Evolutionary conservation across 2,113 vertebrate genomes (phyloP).

Genomic region (Mesocricetus auratus): DNA sequence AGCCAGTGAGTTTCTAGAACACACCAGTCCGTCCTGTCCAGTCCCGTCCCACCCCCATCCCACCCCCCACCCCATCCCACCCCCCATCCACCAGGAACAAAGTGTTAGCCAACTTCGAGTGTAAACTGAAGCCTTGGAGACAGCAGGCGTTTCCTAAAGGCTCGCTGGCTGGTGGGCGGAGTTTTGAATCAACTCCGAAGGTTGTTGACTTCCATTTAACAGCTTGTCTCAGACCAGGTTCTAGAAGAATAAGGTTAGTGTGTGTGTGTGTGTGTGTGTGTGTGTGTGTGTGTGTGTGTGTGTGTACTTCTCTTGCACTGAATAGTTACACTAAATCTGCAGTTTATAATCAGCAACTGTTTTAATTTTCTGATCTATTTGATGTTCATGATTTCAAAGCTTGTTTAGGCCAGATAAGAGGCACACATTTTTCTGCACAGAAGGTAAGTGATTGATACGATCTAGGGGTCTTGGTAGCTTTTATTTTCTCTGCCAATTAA

Average conservation of each 20-base stretch:
- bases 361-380: background rate
- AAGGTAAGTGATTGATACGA: too few species aligned
- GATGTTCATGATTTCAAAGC: background rate
- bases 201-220: background rate
- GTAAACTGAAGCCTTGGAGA: background rate
- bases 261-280: background rate
- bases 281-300: background rate
- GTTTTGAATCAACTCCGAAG: background rate
- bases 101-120: background rate
- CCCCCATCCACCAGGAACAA: too few species aligned
- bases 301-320: background rate
- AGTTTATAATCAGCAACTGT: background rate
- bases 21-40: background rate
- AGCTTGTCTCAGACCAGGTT: background rate
- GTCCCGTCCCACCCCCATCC: too few species aligned
- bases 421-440: background rate
- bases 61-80: too few species aligned
- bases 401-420: background rate
- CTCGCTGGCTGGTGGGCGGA: slow-evolving; percentile 26
- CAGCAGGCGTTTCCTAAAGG: background rate
- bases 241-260: slow-evolving; percentile 58
- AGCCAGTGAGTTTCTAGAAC: background rate
- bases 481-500: background rate
- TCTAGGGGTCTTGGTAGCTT: background rate
- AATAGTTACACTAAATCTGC: background rate